Percentiles rank a stretch among this genome's conserved stretches.
phyloP scores from a whole-genome alignment of 2,888 invertebrate species.

The Plemyria rubiginata region DNA sequence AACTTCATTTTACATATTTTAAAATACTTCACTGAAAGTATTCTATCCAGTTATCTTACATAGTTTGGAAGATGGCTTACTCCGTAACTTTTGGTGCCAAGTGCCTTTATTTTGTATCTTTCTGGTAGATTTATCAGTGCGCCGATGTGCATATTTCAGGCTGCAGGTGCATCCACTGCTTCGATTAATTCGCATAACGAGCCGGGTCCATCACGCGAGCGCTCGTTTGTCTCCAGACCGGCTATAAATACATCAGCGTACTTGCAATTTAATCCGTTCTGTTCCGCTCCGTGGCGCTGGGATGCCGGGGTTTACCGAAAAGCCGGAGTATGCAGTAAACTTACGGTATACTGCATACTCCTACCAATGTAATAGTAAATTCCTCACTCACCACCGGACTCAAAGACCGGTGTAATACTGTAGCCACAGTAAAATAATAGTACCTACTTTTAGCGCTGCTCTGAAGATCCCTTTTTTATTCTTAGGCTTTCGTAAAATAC shows the following conservation, averaged over 20 bases:
- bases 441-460: no score
- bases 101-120: not conserved
- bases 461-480: no score
- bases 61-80: no score
- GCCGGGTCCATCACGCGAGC: slow-evolving; percentile 81
- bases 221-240: slow-evolving; percentile 82
- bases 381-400: no score
- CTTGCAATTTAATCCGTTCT: slow-evolving; percentile 83
- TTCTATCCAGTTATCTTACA: no score
- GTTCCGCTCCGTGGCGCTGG: slow-evolving; percentile 67
- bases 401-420: no score
- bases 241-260: slow-evolving; percentile 85
- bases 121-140: slow-evolving; percentile 47
- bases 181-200: slow-evolving; percentile 85
- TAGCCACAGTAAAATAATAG: no score
- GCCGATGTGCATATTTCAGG: slow-evolving; percentile 71
- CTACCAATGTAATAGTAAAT: no score
- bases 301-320: slow-evolving; percentile 20
- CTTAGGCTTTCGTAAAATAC: no score
- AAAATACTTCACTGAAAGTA: no score
- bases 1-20: no score
- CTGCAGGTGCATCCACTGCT: slow-evolving; percentile 78
- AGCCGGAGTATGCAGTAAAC: slow-evolving; percentile 1
- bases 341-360: no score
- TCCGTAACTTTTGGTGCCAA: not conserved